Base-by-base conservation (phyloP, 30 jellyfish, hydroid and myxozoan genomes). In the Pseudorhiza aurosa region DNA sequence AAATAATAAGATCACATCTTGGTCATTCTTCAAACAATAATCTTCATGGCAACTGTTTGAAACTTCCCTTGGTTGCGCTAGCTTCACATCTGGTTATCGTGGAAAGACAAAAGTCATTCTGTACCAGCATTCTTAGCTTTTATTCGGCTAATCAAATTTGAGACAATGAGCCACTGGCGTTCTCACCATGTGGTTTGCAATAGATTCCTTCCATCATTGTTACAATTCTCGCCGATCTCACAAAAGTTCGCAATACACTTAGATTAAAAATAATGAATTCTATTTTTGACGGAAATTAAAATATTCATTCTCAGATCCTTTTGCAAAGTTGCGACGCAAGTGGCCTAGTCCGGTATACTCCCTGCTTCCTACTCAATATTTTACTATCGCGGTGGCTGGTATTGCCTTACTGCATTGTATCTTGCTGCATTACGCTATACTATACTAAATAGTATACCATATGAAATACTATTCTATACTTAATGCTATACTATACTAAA, bases 81-180 rank as follows among this genome's bases (percentile, higher is more conserved):
- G 65, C 65, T 55, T 69, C 83, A 69, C 83, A 69, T 69, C 83
- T 69, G 83, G 67, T 69, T 30, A 69, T 69, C 37, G 47, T n/a
- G 9, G 24, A 64, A 55, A 42, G 57, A 69, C 83, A 69, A 69
- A 69, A 50, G 83, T 69, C 32, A 69, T 69, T 17, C 53, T 14
- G 28, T 31, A 43, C 44, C 56, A 25, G 53, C 31, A 50, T 45
- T 69, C 37, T 46, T 69, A 69, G 44, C 83, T 43, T 53, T 50
- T 50, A 69, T 42, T 43, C 67, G 46, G 44, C 19, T 45, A 69
- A 69, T 69, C 83, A 45, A 69, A 69, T 69, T 69, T 33, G 17
- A 43, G 56, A 69, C 83, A 69, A 69, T 42, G 39, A 45, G 19
- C 53, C 53, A 43, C 83, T 50, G 50, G 46, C 47, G 55, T 69